Evolutionary conservation across 2,113 vertebrate species (phyloP), one percentile per base, ranked within the genome.

Genomic region (Neogobius melanostomus): DNA sequence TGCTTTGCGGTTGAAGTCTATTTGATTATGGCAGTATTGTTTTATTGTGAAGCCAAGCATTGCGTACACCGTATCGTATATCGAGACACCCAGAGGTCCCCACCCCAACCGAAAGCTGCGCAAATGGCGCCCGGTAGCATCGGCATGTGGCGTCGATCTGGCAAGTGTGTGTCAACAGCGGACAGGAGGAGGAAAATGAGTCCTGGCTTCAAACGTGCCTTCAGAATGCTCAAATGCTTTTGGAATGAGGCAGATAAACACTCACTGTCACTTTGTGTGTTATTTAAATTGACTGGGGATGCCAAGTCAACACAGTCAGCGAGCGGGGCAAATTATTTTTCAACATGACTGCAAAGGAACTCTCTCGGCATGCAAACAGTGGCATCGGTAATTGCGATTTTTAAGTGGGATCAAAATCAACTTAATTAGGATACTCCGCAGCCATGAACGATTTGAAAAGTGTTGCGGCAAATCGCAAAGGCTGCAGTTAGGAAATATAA

Each of bases 271-370:
- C 69, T 64, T 63, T 15, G 0, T 14, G 0, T 14, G 48, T 77
- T 75, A 77, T 85, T 70, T 21, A 64, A 72, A 81, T 67, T 15
- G 68, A 77, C 66, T 64, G 28, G 64, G 50, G 9, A 56, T 21
- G 52, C 65, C 4, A 16, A 66, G 85, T 79, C 80, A 79, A 79
- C 73, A 72, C 50, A 36, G 52, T 72, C 12, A 17, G 11, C 51
- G 15, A 81, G 79, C 57, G 67, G 5, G 69, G 48, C 54, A 45
- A 43, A 72, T 66, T 56, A 17, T 36, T 48, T 66, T 53, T 69
- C 65, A 72, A 48, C 11, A 57, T 28, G 4, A 5, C 7, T 12
- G 46, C 6, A 62, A 56, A 10, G 17, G 12, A n/a, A 64, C 56
- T 73, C 63, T 54, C n/a, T 63, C 67, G 67, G 36, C 46, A 53